Evolutionary conservation across 2,797 vertebrate species (phyloP).

Genomic region (Pantherophis alleghaniensis): DNA sequence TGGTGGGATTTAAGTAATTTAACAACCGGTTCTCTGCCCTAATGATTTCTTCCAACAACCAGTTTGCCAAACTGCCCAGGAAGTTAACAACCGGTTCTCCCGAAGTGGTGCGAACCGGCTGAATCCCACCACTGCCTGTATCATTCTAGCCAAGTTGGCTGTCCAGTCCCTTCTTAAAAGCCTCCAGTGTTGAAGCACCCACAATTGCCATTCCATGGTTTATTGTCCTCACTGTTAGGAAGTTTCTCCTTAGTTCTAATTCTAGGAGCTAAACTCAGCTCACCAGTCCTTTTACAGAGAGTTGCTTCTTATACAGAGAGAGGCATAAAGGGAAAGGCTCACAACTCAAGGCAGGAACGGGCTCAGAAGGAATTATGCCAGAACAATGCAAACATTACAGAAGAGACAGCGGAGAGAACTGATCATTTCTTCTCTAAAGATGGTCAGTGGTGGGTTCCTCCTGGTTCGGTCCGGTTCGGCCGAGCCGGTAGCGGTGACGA

Average conservation of each 20-base stretch:
- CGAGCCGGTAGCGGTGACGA: too few species aligned
- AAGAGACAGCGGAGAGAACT: neutral
- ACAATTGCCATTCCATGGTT: neutral
- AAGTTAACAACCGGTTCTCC: too few species aligned
- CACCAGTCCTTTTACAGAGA: neutral
- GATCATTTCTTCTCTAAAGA: neutral
- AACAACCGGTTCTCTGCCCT: too few species aligned
- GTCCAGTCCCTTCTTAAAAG: neutral
- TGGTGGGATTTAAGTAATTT: too few species aligned
- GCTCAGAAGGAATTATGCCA: neutral
- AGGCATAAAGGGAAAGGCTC: neutral
- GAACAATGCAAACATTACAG: neutral
- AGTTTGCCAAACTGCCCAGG: too few species aligned
- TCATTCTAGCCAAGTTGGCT: neutral
- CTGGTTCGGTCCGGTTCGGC: too few species aligned
- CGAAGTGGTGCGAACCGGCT: too few species aligned
- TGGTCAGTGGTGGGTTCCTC: neutral
- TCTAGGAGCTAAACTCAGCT: neutral
- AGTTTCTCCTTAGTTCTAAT: neutral
- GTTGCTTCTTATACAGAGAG: neutral
- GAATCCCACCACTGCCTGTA: too few species aligned
- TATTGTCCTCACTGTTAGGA: neutral
- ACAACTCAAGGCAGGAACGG: neutral
- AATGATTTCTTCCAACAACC: too few species aligned
- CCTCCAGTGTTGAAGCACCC: neutral